Percentiles rank a stretch among this genome's conserved stretches.
Conservation (phyloP, 2,797 vertebrate genomes). For the Cyprinella venusta region DNA sequence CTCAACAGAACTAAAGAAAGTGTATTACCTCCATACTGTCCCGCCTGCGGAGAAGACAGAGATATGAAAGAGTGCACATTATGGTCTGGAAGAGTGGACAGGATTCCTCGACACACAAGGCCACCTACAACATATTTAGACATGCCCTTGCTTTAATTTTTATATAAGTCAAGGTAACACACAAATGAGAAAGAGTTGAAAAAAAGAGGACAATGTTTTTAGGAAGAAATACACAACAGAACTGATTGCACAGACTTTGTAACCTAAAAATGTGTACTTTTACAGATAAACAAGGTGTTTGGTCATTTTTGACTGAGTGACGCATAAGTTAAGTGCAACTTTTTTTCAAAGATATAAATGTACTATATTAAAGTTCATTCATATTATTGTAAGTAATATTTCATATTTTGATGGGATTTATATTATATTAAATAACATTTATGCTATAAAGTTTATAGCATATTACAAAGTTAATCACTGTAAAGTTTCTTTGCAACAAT, state of each 20-base stretch:
- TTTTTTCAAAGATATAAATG: background rate
- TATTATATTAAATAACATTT: background rate
- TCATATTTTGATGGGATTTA: background rate
- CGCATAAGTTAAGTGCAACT: too few species aligned
- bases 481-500: too few species aligned
- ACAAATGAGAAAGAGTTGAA: background rate
- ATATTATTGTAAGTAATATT: background rate
- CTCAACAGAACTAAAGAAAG: background rate
- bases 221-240: background rate
- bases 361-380: background rate
- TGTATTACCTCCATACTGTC: constrained; percentile 88
- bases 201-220: background rate
- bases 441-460: too few species aligned
- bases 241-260: background rate
- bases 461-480: too few species aligned
- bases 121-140: constrained; percentile 76
- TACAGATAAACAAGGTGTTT: background rate
- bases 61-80: constrained; percentile 92
- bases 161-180: background rate
- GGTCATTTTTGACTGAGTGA: too few species aligned
- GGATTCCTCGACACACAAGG: constrained; percentile 88
- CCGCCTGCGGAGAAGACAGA: constrained; percentile 88
- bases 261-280: background rate
- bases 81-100: constrained; percentile 86
- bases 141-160: background rate